Percentiles rank a stretch among this genome's conserved stretches.
phyloP scores from a whole-genome alignment of 35 echinoderm and acorn worm genomes.

The Hemicentrotus pulcherrimus region DNA sequence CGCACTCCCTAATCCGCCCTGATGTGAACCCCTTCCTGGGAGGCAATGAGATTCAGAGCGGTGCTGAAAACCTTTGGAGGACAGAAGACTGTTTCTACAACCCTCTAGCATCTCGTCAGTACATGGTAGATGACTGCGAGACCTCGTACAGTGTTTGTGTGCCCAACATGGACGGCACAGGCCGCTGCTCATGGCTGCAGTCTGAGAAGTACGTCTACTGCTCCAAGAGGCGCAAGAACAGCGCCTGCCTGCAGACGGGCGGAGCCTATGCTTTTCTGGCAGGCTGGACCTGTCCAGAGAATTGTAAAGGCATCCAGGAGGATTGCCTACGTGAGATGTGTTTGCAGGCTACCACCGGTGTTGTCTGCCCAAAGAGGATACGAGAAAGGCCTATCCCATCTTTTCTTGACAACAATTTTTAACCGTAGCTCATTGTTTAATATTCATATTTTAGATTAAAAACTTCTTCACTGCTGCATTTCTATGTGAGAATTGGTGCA shows the following conservation, averaged over 20 bases:
- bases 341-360: background rate
- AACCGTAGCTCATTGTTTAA: background rate
- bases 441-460: background rate
- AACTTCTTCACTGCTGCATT: background rate
- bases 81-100: conserved; percentile 42
- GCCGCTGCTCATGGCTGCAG: conserved; percentile 33
- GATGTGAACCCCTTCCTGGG: background rate
- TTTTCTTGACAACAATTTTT: background rate
- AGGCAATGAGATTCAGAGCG: background rate
- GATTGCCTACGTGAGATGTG: conserved; percentile 25
- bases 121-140: conserved; percentile 46
- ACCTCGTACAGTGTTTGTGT: conserved; percentile 31
- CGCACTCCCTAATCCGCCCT: conserved; percentile 6
- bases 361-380: background rate
- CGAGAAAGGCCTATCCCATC: background rate
- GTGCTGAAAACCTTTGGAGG: background rate
- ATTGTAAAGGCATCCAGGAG: background rate
- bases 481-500: background rate
- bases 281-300: conserved; percentile 14
- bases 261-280: background rate
- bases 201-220: conserved; percentile 33
- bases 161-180: background rate
- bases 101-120: conserved; percentile 43
- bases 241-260: background rate
- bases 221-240: conserved; percentile 12